Evolutionary conservation across 1,140 invertebrate species (phyloP), one percentile per base, ranked within the genome.

Genomic region (Ruditapes philippinarum): DNA sequence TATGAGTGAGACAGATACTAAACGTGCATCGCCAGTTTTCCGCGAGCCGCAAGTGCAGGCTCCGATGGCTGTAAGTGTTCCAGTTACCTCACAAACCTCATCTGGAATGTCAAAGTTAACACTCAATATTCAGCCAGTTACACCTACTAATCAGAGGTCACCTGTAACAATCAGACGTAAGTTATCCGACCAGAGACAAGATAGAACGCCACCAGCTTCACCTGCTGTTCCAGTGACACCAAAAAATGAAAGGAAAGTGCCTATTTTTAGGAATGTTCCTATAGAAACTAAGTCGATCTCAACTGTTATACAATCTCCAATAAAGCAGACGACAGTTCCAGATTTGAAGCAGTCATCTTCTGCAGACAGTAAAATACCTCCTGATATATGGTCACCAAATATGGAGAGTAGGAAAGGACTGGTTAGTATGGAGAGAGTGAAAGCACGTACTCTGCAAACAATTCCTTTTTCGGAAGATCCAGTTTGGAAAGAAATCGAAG

Each of bases 401-500:
- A 91, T 95, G 85, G 92, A 94, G 51, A 94, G 94, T 78, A 86
- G 89, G n/a, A 91, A 94, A 91, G 94, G 93, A 22, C 85, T 92
- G 17, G 92, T 95, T n/a, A 95, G 94, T 83, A 94, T 94, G 36
- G 94, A 95, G 45, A 81, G 94, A 80, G 94, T 95, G 11, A 94
- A 93, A 80, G 94, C 94, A 9, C 88, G 94, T 49, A 95, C 94
- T 25, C 80, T 95, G 60, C 94, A 95, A 79, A 95, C 94, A n/a
- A 95, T 95, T 19, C 94, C 94, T 3, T 94, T 95, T 73, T 93
- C 93, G 12, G 94, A 95, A 57, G 94, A 95, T 62, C 94, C 94
- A 7, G 93, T 95, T 42, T 95, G 94, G 94, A 94, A 94, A 78
- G 92, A 95, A 81, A 94, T 95, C n/a, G 94, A 95, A 82, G 93